A percentile compares a stretch with the other conserved stretches of the same genome.
Conservation (phyloP, 2,888 invertebrate genomes). For the Drosophila aldrichi region DNA sequence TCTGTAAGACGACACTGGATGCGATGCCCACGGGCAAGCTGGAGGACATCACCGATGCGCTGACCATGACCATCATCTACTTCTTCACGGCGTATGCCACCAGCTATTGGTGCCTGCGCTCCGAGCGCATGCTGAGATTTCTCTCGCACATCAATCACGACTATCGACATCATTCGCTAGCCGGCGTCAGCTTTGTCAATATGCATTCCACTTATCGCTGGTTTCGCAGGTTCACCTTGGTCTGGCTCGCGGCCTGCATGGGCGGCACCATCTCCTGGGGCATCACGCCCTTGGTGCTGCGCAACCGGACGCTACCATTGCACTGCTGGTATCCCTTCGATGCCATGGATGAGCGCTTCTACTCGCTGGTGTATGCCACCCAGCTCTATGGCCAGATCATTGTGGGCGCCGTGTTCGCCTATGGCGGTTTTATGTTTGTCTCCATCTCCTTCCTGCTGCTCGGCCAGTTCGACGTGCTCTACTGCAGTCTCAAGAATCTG, state of each 20-base stretch:
- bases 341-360: constrained; percentile 65
- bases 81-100: constrained; percentile 72
- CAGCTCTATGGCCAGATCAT: constrained; percentile 80
- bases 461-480: constrained; percentile 83
- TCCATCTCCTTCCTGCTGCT: constrained; percentile 70
- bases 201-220: constrained; percentile 49
- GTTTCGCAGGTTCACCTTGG: constrained; percentile 53
- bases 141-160: constrained; percentile 63
- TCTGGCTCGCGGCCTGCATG: constrained; percentile 74
- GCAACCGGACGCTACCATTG: constrained; percentile 72
- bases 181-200: constrained; percentile 81
- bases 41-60: constrained; percentile 78
- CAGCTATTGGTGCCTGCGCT: constrained; percentile 73
- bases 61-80: constrained; percentile 79
- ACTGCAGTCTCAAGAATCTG: constrained; percentile 84
- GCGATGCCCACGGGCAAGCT: constrained; percentile 67
- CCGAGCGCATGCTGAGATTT: constrained; percentile 48
- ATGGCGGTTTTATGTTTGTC: constrained; percentile 83
- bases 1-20: constrained; percentile 69
- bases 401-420: constrained; percentile 69
- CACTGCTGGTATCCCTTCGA: constrained; percentile 84
- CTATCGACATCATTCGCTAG: constrained; percentile 81
- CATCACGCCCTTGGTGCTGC: constrained; percentile 72
- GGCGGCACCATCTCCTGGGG: constrained; percentile 74
- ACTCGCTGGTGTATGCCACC: constrained; percentile 63